These are phyloP conservation scores for Brachionus asplanchnoidis DNA, from an alignment of 1,140 invertebrate species.

Conservation along the genomic window DNA sequence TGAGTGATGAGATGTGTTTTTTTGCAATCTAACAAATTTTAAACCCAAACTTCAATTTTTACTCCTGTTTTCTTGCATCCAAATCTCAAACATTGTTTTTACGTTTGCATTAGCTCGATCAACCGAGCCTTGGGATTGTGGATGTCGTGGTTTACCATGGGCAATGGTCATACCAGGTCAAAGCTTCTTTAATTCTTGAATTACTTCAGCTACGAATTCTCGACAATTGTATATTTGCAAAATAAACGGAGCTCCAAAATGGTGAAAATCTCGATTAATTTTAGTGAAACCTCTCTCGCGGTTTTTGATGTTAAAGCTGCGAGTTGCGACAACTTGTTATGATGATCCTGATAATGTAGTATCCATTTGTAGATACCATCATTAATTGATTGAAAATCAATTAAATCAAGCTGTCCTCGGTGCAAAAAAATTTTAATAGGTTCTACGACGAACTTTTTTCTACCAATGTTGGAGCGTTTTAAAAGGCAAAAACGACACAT, in stretches of 20 bases:
- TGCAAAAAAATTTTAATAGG: too few species aligned
- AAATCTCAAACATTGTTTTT: neutral
- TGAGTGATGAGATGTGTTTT: neutral
- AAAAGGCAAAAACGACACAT: too few species aligned
- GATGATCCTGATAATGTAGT: conserved; percentile 44
- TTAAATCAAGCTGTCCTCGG: too few species aligned
- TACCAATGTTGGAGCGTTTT: too few species aligned
- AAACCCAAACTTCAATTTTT: neutral
- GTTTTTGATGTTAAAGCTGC: neutral
- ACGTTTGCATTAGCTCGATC: conserved; percentile 45
- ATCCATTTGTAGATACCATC: too few species aligned
- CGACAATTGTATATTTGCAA: conserved; percentile 44
- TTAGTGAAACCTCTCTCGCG: neutral
- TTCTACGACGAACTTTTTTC: too few species aligned
- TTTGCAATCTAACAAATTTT: neutral
- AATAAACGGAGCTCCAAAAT: conserved; percentile 40
- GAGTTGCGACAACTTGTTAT: neutral
- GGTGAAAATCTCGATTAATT: conserved; percentile 43
- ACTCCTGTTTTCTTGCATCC: neutral
- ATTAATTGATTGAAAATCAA: too few species aligned
- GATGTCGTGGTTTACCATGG: conserved; percentile 46
- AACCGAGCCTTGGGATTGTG: conserved; percentile 46
- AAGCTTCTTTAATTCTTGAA: conserved; percentile 44
- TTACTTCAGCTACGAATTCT: conserved; percentile 44
- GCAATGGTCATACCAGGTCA: conserved; percentile 44